Conservation (phyloP, 2,113 vertebrate species). For the Xiphias gladius region DNA sequence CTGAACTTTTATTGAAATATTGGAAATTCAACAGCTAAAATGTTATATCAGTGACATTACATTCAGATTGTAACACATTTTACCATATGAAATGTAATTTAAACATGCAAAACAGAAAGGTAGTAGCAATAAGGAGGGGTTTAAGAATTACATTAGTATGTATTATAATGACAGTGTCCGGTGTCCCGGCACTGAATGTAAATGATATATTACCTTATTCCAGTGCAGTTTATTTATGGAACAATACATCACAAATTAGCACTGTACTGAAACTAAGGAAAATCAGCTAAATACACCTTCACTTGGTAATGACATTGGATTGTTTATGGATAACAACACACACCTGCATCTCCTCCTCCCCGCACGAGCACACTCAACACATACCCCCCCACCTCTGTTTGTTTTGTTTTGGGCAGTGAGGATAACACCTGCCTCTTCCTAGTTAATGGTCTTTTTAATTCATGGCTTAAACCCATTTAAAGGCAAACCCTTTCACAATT, state of each 20-base stretch:
- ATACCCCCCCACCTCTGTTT: slow-evolving; percentile 60
- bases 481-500: slow-evolving; percentile 85
- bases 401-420: slow-evolving; percentile 80
- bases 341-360: slow-evolving; percentile 66
- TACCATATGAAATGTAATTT: neutral
- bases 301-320: slow-evolving; percentile 75
- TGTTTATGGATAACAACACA: slow-evolving; percentile 73
- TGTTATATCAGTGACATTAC: neutral
- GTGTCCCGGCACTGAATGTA: slow-evolving; percentile 24
- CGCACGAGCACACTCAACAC: slow-evolving; percentile 5
- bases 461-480: slow-evolving; percentile 87
- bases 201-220: slow-evolving; percentile 25
- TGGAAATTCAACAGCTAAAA: neutral
- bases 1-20: slow-evolving; percentile 17
- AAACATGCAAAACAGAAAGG: neutral
- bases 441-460: slow-evolving; percentile 88
- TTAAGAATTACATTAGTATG: neutral
- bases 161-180: slow-evolving; percentile 6
- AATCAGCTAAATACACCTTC: slow-evolving; percentile 71
- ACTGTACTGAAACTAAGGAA: slow-evolving; percentile 54
- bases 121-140: neutral
- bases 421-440: slow-evolving; percentile 83
- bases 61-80: slow-evolving; percentile 2
- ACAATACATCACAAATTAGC: slow-evolving; percentile 66
- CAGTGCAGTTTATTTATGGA: slow-evolving; percentile 51